Percentiles rank a stretch among this genome's conserved stretches.
Conservation (phyloP, 2,888 invertebrate genomes). For the Dione juno region DNA sequence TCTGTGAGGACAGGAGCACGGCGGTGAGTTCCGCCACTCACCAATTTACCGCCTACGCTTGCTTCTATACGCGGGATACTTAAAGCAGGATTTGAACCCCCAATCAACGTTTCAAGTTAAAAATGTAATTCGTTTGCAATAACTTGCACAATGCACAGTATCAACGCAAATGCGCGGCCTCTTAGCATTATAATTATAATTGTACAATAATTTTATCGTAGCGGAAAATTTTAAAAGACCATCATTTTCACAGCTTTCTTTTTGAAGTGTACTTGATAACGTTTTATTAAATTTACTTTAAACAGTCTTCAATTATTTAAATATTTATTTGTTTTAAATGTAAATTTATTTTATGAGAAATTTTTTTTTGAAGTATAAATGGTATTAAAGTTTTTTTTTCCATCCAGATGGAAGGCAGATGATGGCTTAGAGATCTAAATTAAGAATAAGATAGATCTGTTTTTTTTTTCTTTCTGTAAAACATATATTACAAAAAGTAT, state of each 20-base stretch:
- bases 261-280: conserved; percentile 19
- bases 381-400: not conserved
- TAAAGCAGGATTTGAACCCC: too few relatives aligned
- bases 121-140: too few relatives aligned
- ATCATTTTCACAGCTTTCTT: conserved; percentile 18
- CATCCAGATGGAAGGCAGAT: too few relatives aligned
- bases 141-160: not conserved
- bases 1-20: too few relatives aligned
- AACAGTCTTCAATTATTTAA: conserved; percentile 6
- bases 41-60: too few relatives aligned
- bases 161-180: not conserved
- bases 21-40: too few relatives aligned
- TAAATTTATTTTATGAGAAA: not conserved
- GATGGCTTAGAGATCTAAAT: too few relatives aligned
- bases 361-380: not conserved
- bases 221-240: conserved; percentile 18
- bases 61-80: too few relatives aligned
- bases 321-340: not conserved
- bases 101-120: too few relatives aligned
- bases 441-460: too few relatives aligned
- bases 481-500: too few relatives aligned
- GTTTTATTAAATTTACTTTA: conserved; percentile 19
- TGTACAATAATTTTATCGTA: not conserved
- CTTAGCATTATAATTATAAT: conserved; percentile 13
- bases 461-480: too few relatives aligned